phyloP scores from a whole-genome alignment of 2,797 vertebrate genomes.

The Meriones psammophilus region DNA sequence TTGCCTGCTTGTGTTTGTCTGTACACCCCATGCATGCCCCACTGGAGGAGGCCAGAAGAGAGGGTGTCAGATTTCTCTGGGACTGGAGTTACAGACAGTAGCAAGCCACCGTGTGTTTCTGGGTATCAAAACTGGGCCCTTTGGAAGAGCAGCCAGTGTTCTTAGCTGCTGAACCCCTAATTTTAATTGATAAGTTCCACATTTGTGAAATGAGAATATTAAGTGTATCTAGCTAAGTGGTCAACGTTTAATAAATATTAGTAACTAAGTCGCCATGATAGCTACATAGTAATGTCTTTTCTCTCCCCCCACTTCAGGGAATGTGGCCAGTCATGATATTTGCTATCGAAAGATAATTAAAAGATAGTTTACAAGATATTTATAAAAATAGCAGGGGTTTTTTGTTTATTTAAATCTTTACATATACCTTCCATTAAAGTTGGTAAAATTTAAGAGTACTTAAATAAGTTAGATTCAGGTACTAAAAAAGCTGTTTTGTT shows the following conservation, averaged over 20 bases:
- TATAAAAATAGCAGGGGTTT: constrained; percentile 1
- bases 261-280: not conserved
- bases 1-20: not conserved
- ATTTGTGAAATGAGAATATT: constrained; percentile 35
- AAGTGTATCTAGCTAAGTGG: constrained; percentile 15
- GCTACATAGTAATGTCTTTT: constrained; percentile 20
- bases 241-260: constrained; percentile 12
- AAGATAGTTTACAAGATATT: not conserved
- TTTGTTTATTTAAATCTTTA: constrained; percentile 54
- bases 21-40: not conserved
- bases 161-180: not conserved
- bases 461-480: not conserved
- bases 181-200: not conserved
- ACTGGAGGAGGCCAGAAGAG: not conserved
- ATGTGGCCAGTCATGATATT: not conserved
- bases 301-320: not conserved
- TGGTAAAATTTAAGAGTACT: not conserved
- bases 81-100: not conserved
- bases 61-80: too few relatives aligned
- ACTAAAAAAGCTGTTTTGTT: not conserved
- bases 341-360: constrained; percentile 50
- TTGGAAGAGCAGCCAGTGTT: not conserved
- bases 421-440: constrained; percentile 10
- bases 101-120: not conserved
- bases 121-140: not conserved